These are phyloP conservation scores for Dendronephthya gigantea DNA, from an alignment of 64 coral and sea anemone genomes.

Conservation along the genomic window DNA sequence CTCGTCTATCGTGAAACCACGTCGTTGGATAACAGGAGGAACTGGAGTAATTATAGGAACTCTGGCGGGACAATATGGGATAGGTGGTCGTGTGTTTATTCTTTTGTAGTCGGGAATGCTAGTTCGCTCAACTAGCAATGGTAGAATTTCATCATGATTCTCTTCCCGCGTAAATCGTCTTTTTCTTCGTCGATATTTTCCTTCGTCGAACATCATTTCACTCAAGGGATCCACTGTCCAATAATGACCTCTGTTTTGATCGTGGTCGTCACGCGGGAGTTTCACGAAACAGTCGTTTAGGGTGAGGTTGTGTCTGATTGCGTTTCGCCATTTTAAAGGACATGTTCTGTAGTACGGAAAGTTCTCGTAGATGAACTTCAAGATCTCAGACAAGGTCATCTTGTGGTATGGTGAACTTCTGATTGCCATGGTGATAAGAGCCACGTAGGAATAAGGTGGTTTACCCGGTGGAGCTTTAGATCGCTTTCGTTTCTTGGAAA, in stretches of 20 bases:
- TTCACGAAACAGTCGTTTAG: slow-evolving; percentile 41
- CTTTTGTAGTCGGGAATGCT: not conserved
- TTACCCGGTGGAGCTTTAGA: slow-evolving; percentile 7
- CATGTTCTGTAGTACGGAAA: slow-evolving; percentile 33
- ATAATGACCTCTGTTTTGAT: slow-evolving; percentile 1
- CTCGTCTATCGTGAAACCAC: not conserved
- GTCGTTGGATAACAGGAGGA: not conserved
- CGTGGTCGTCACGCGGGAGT: not conserved
- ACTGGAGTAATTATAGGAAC: not conserved
- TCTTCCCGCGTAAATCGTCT: slow-evolving; percentile 4
- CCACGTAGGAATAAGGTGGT: slow-evolving; percentile 40
- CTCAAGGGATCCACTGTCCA: slow-evolving; percentile 33
- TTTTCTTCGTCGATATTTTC: slow-evolving; percentile 12
- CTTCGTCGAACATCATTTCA: slow-evolving; percentile 35
- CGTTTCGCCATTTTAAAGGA: slow-evolving; percentile 22
- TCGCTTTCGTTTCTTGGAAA: not conserved
- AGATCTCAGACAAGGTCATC: slow-evolving; percentile 31
- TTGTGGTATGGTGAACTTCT: slow-evolving; percentile 1
- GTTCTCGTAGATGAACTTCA: slow-evolving; percentile 12
- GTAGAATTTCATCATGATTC: not conserved
- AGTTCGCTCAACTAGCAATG: not conserved
- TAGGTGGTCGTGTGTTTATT: not conserved
- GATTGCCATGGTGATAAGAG: slow-evolving; percentile 34
- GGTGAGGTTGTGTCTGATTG: slow-evolving; percentile 35
- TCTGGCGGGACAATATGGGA: not conserved